phyloP scores from a whole-genome alignment of 2,113 vertebrate species.

The Anoura caudifer region DNA sequence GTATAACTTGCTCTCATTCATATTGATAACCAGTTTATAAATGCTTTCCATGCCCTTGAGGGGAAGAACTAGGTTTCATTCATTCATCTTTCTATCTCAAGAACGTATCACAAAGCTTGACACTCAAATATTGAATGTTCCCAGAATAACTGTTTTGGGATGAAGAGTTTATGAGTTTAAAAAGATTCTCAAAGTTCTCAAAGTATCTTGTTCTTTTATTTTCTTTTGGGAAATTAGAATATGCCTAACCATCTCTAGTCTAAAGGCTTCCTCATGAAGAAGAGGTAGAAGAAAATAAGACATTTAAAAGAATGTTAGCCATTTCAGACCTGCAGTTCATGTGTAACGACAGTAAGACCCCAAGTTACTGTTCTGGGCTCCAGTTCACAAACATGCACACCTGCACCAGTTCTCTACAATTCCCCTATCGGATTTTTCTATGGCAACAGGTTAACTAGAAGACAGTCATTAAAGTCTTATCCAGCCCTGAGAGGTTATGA shows the following conservation, averaged over 20 bases:
- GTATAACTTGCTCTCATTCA: not conserved
- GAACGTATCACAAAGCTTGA: not conserved
- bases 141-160: not conserved
- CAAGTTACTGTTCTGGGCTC: not conserved
- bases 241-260: not conserved
- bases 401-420: not conserved
- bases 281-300: not conserved
- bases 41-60: not conserved
- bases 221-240: not conserved
- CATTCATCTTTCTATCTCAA: not conserved
- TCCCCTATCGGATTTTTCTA: not conserved
- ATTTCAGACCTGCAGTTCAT: not conserved
- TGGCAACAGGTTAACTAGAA: not conserved
- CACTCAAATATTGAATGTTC: not conserved
- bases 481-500: not conserved
- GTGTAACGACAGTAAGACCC: not conserved
- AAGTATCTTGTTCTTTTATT: not conserved
- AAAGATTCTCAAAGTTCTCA: not conserved
- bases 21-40: not conserved
- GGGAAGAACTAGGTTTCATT: not conserved
- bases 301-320: not conserved
- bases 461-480: not conserved
- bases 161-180: not conserved
- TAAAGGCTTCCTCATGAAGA: not conserved
- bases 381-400: not conserved